Evolutionary conservation across 2,113 vertebrate genomes (phyloP), one percentile per base, ranked within the genome.

Genomic region (Lampris incognitus): DNA sequence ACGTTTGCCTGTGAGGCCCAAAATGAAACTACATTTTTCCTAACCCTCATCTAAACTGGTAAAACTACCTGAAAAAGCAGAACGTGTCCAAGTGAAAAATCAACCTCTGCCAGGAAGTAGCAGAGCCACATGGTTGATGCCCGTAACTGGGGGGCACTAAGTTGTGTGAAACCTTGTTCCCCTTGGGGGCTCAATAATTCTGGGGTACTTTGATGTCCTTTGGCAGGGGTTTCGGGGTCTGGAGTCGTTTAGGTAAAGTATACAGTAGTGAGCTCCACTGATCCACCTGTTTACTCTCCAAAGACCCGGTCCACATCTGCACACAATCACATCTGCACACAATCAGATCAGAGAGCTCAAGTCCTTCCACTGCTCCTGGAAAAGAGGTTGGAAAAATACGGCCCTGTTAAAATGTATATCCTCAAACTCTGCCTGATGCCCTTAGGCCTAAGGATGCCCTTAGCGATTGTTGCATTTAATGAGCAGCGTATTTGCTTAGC

Each of bases 261-360:
- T 52, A 61, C 55, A 66, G 64, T 69, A 57, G 3, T 54, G 7
- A 55, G 41, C 41, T 72, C 10, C 42, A 49, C 11, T n/a, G 44
- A 66, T 69, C 57, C 67, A 74, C 73, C 48, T 72, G 69, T 58
- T 75, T 81, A 73, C 51, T 74, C 63, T 73, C 65, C 65, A 39
- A 66, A 50, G 67, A 69, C 39, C 56, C 73, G 48, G 37, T 54
- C 2, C 66, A 84, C 92, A 92, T 91, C 89, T 91, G 92, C 60
- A 82, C 37, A 3, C 41, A 54, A 81, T 92, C 66, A 84, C 92
- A 92, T 91, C 89, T 91, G 92, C 60, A 82, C 37, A 3, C 41
- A 54, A 81, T 92, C 82, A 87, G 5, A 49, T 58, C 1, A 11
- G 61, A 81, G 61, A 73, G 77, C 40, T 49, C 70, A 69, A 24